Evolutionary conservation across 1,140 invertebrate genomes (phyloP), one percentile per base, ranked within the genome.

Genomic region (Ridgeia piscesae): DNA sequence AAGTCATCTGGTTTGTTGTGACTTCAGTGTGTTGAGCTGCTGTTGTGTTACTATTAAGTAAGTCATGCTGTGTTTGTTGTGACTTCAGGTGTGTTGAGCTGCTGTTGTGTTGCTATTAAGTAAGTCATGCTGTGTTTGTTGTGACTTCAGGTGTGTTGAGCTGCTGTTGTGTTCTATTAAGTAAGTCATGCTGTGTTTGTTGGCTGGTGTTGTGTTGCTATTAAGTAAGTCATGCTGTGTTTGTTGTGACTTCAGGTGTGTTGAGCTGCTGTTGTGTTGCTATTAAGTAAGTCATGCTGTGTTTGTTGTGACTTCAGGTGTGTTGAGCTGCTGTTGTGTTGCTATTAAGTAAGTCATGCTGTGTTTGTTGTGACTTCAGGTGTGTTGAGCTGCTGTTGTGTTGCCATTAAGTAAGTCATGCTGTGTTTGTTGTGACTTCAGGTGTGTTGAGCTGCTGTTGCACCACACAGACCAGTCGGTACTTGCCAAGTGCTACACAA

Each of bases 361-460:
- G 33, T 92, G 33, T 17, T 94, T 77, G 58, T 77, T 77, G 27
- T 77, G 17, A 77, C 92, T 33, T 88, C 77, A 91, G 90, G 33
- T 95, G 94, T 93, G 93, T 95, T 9, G 91, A 94, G 88, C 48
- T 94, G 17, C 91, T 95, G 33, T 35, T 35, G 34, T 35, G 17
- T 0, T 11, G n/a, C 33, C 17, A 27, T 91, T 33, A 35, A 14
- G 34, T 33, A 35, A 14, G 34, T 91, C 34, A 48, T 34, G 11
- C 33, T 93, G 33, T 92, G 33, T 17, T 94, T 77, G 58, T 77
- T 77, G 27, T 77, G 17, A 77, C 92, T 33, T 88, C 77, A 91
- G 90, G 33, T 95, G 94, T 93, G 93, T 95, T 9, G 91, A 94
- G 88, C 48, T 94, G 17, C 91, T 95, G 33, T 89, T 95, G 31